phyloP scores from a whole-genome alignment of 2,797 vertebrate genomes.

The Oreochromis mossambicus region DNA sequence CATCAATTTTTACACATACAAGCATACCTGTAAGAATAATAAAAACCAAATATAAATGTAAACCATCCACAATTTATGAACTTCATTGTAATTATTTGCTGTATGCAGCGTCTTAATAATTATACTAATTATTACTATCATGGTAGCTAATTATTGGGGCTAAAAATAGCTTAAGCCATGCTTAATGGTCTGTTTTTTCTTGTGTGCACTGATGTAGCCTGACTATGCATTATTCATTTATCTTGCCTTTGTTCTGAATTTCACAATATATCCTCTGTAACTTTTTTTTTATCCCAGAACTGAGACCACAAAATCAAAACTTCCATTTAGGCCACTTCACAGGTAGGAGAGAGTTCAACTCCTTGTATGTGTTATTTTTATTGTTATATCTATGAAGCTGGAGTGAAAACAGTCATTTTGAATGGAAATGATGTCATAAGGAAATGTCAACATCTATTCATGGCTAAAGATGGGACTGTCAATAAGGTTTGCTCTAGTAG shows the following conservation, averaged over 20 bases:
- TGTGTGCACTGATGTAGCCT: background rate
- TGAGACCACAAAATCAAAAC: background rate
- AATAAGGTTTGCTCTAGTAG: background rate
- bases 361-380: background rate
- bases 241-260: background rate
- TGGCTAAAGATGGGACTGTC: background rate
- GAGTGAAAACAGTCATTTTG: background rate
- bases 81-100: rapidly evolving
- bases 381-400: background rate
- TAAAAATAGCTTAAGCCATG: background rate
- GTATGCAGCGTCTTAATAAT: background rate
- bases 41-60: background rate
- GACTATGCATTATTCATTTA: background rate
- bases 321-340: background rate
- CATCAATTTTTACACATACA: background rate
- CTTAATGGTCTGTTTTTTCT: background rate
- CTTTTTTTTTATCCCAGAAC: background rate
- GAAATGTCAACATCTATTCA: background rate
- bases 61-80: background rate
- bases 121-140: background rate
- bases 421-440: background rate
- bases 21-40: background rate
- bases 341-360: rapidly evolving
- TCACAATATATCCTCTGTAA: background rate
- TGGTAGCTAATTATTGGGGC: background rate